These are phyloP conservation scores for Cassiopea xamachana DNA, from an alignment of 30 jellyfish, hydroid and myxozoan species.

Conservation along the genomic window DNA sequence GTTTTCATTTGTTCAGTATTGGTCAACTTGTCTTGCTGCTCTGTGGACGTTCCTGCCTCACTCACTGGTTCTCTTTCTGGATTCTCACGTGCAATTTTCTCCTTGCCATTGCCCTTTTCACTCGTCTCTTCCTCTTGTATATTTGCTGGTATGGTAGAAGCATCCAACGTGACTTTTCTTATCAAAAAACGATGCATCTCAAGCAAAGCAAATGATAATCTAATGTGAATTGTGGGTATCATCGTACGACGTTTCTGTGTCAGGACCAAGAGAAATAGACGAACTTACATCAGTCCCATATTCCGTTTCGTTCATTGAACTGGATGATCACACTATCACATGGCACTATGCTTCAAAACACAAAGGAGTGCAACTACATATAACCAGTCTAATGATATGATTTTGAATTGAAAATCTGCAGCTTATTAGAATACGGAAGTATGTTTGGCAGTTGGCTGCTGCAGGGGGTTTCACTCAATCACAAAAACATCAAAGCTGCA, in stretches of 20 bases:
- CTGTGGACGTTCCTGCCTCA: constrained; percentile 12
- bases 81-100: constrained; percentile 2
- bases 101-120: constrained; percentile 22
- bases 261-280: not conserved
- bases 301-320: not conserved
- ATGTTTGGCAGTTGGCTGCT: not conserved
- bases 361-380: constrained; percentile 5
- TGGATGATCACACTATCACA: not conserved
- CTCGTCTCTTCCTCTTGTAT: constrained; percentile 20
- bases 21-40: constrained; percentile 19
- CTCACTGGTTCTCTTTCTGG: constrained; percentile 15
- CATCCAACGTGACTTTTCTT: constrained; percentile 12
- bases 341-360: constrained; percentile 16
- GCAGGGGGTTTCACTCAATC: not conserved
- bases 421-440: not conserved
- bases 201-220: constrained; percentile 18
- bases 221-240: constrained; percentile 9
- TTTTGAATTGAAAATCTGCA: not conserved
- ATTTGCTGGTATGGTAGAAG: constrained; percentile 5
- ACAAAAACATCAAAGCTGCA: not conserved
- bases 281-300: not conserved
- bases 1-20: constrained; percentile 15
- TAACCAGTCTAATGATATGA: constrained; percentile 4
- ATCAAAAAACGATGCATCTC: not conserved
- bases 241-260: not conserved